A percentile compares a stretch with the other conserved stretches of the same genome.
Conservation (phyloP, 2,113 vertebrate species). For the Lonchura striata region DNA sequence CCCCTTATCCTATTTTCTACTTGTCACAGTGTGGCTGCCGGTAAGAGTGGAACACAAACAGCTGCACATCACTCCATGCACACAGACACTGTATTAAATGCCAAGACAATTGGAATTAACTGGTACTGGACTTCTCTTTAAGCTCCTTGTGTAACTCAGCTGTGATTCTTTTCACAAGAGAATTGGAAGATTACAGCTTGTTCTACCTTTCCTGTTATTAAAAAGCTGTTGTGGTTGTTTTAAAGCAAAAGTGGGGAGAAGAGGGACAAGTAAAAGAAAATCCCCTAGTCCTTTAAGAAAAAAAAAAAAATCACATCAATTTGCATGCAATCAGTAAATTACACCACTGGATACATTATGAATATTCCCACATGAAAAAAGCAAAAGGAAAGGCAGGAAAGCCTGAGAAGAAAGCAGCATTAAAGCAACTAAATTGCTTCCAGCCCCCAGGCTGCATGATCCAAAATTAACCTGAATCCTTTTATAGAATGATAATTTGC, state of each 20-base stretch:
- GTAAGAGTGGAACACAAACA: background rate
- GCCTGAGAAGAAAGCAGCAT: background rate
- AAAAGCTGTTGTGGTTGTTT: background rate
- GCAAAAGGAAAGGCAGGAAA: background rate
- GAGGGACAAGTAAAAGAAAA: background rate
- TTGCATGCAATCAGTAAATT: background rate
- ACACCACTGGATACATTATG: background rate
- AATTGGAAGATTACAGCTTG: background rate
- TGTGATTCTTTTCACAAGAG: background rate
- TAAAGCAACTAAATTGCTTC: background rate
- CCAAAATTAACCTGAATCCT: background rate
- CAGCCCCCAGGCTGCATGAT: background rate
- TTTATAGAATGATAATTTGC: background rate
- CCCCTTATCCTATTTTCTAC: background rate
- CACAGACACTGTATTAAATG: background rate
- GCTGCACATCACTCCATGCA: background rate
- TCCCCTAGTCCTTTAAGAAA: accelerated
- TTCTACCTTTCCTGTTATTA: background rate
- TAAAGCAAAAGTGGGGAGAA: background rate
- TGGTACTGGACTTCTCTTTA: background rate
- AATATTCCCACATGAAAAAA: background rate
- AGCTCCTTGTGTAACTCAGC: background rate
- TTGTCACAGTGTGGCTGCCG: background rate
- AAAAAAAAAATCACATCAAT: background rate
- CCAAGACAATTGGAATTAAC: background rate